phyloP scores from a whole-genome alignment of 2,113 vertebrate species.

The Zapornia atra region DNA sequence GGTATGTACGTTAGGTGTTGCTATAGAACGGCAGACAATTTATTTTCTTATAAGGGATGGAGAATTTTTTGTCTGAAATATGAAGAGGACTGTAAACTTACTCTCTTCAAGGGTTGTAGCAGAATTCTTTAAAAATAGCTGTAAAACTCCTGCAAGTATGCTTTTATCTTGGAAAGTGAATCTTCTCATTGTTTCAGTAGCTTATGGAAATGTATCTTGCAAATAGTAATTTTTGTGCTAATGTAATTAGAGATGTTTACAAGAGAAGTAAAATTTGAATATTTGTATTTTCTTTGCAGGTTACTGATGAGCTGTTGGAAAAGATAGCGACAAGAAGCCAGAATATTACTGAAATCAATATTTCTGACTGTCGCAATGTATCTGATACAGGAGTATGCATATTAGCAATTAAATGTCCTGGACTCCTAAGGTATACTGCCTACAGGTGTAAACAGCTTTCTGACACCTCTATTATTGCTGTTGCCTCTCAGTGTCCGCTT shows the following conservation, averaged over 20 bases:
- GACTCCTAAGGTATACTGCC: constrained; percentile 92
- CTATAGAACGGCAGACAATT: neutral
- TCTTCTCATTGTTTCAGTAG: neutral
- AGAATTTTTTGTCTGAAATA: neutral
- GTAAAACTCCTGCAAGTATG: neutral
- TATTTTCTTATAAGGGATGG: neutral
- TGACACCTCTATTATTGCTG: constrained; percentile 87
- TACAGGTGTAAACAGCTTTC: constrained; percentile 98
- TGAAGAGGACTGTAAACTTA: neutral
- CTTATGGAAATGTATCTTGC: neutral
- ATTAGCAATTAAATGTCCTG: constrained; percentile 90
- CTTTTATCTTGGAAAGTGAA: neutral
- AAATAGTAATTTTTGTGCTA: neutral
- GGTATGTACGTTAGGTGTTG: neutral
- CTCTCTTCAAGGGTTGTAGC: neutral
- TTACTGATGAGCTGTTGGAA: constrained; percentile 92
- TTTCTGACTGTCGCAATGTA: constrained; percentile 95
- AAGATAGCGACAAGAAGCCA: constrained; percentile 94
- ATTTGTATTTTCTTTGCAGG: constrained; percentile 74
- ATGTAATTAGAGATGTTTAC: neutral
- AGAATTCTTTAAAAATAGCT: neutral
- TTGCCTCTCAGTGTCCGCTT: constrained; percentile 90
- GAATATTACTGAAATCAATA: constrained; percentile 96
- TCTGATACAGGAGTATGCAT: constrained; percentile 91
- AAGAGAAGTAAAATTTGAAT: neutral